Percentiles rank a stretch among this genome's conserved stretches.
Conservation (phyloP, 1,140 invertebrate genomes). For the Dryas iulia region DNA sequence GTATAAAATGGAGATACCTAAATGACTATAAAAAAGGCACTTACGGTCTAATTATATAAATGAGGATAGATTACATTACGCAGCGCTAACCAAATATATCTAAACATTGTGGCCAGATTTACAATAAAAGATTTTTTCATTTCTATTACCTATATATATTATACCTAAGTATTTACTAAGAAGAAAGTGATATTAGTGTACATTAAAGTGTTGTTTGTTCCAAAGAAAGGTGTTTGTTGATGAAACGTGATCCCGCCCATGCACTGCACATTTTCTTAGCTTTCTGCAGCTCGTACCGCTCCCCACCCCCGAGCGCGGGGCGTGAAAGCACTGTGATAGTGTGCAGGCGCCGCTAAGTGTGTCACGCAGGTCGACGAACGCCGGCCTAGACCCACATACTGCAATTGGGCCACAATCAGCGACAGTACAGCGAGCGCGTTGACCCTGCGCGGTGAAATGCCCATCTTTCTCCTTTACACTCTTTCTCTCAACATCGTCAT, state of each 20-base stretch:
- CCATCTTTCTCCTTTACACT: slow-evolving; percentile 76
- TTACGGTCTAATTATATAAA: slow-evolving; percentile 9
- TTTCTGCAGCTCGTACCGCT: slow-evolving; percentile 56
- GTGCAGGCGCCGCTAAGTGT: slow-evolving; percentile 69
- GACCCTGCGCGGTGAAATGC: slow-evolving; percentile 77
- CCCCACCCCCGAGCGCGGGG: slow-evolving; percentile 59
- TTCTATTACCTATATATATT: neutral
- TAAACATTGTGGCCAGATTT: neutral
- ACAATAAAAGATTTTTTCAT: neutral
- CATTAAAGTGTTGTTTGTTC: neutral
- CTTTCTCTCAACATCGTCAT: slow-evolving; percentile 71
- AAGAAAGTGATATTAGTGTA: slow-evolving; percentile 1
- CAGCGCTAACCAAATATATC: slow-evolving; percentile 7
- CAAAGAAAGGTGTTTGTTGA: slow-evolving; percentile 27
- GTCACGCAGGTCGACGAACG: slow-evolving; percentile 77
- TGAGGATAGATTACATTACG: neutral
- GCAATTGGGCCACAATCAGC: slow-evolving; percentile 79
- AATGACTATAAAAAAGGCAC: slow-evolving; percentile 16
- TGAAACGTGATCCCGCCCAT: slow-evolving; percentile 41
- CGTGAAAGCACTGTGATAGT: slow-evolving; percentile 74
- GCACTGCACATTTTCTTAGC: slow-evolving; percentile 54
- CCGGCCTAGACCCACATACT: slow-evolving; percentile 79
- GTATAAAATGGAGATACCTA: slow-evolving; percentile 8
- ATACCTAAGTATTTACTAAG: neutral
- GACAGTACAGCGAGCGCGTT: slow-evolving; percentile 75